These are phyloP conservation scores for Cyclophora albipunctata DNA, from an alignment of 2,888 invertebrate species.

Conservation along the genomic window DNA sequence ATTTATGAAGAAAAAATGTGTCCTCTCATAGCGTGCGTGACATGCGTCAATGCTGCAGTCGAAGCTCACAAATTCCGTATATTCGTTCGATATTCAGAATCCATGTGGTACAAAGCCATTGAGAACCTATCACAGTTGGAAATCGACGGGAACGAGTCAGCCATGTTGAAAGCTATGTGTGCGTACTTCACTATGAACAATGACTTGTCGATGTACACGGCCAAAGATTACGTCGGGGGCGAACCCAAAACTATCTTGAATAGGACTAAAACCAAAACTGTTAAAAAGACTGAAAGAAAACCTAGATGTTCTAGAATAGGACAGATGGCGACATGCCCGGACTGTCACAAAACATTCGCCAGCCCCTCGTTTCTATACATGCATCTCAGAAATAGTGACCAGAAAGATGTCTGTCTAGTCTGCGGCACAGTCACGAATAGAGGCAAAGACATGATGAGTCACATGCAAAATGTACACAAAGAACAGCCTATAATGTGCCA, in stretches of 20 bases:
- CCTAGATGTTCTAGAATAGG: slow-evolving; percentile 34
- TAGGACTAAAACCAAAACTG: slow-evolving; percentile 31
- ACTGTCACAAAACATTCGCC: slow-evolving; percentile 49
- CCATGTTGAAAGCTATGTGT: slow-evolving; percentile 36
- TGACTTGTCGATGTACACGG: slow-evolving; percentile 35
- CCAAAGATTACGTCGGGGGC: slow-evolving; percentile 37
- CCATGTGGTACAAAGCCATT: slow-evolving; percentile 44
- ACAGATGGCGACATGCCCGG: slow-evolving; percentile 41
- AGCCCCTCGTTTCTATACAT: slow-evolving; percentile 48
- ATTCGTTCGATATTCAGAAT: slow-evolving; percentile 41
- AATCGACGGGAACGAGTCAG: slow-evolving; percentile 11
- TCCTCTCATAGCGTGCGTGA: slow-evolving; percentile 45
- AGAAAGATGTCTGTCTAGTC: slow-evolving; percentile 49
- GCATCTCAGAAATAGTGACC: slow-evolving; percentile 56
- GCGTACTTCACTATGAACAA: slow-evolving; percentile 37
- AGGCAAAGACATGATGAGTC: slow-evolving; percentile 44
- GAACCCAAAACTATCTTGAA: slow-evolving; percentile 37
- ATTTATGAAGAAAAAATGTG: slow-evolving; percentile 40
- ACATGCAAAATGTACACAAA: slow-evolving; percentile 37
- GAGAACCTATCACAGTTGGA: slow-evolving; percentile 24
- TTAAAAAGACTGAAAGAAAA: slow-evolving; percentile 28
- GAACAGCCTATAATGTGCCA: slow-evolving; percentile 33
- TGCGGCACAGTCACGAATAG: slow-evolving; percentile 43
- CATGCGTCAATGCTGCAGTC: slow-evolving; percentile 44
- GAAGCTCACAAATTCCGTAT: slow-evolving; percentile 50